Evolutionary conservation across 2,797 vertebrate genomes (phyloP), one percentile per base, ranked within the genome.

Genomic region (Momotus momota): DNA sequence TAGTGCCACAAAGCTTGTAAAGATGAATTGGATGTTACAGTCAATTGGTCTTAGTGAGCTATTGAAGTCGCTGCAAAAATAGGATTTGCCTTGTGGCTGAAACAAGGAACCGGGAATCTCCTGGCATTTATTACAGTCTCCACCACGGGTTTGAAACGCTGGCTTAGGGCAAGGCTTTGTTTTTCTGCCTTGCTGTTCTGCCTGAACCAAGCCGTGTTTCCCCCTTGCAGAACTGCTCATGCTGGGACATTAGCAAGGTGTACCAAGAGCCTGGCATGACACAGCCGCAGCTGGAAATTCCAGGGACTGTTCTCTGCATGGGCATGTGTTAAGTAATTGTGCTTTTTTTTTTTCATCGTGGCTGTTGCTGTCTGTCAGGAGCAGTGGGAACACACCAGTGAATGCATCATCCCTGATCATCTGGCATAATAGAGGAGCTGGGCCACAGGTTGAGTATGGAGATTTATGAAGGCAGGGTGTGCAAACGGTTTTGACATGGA

Each of bases 201-300:
- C 72, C 31, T 86, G 72, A 86, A 94, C 80, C 41, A 70, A 95
- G 61, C 40, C 48, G 26, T 49, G 22, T 86, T 93, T 73, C 60
- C 12, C 11, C 35, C 38, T 45, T 81, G 27, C 38, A 86, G 70
- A 90, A 78, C 58, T 38, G n/a, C 41, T 79, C 1, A 0, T 60
- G 61, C 51, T 86, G 20, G 17, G 85, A 79, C 67, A 86, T 73
- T 27, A 86, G 54, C 54, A 73, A 81, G 77, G 62, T 60, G 14
- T 66, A 38, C 33, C 1, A 1, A 92, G 71, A 81, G 35, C 79
- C 84, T 62, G 35, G 49, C 55, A 33, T 3, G 0, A 38, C 1
- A 1, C 17, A 25, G 38, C 19, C 1, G 1, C 20, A 43, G 71
- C 41, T 78, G 70, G 67, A 73, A 72, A 81, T 69, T 64, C 43